A percentile compares a stretch with the other conserved stretches of the same genome.
These are phyloP conservation scores for Canis aureus DNA, from an alignment of 2,113 vertebrate species.

Conservation along the genomic window DNA sequence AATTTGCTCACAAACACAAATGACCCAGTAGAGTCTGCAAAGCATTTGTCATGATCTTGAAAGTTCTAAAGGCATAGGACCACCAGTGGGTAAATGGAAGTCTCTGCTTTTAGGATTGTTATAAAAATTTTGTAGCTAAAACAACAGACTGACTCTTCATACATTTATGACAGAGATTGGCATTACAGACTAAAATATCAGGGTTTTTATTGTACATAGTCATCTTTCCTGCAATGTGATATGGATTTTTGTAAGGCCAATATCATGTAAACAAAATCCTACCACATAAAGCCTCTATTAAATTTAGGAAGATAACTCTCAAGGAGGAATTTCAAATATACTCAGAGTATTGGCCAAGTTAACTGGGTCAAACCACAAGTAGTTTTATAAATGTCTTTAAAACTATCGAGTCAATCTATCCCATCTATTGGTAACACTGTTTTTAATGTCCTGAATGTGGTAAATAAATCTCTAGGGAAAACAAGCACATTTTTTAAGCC, in stretches of 20 bases:
- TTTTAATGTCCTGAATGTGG: conserved; percentile 32
- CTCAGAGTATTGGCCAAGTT: not conserved
- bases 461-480: conserved; percentile 42
- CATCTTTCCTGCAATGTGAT: not conserved
- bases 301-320: not conserved
- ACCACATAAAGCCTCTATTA: not conserved
- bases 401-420: not conserved
- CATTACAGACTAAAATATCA: not conserved
- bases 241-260: not conserved
- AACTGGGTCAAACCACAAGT: not conserved
- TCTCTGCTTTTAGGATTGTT: not conserved
- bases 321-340: not conserved
- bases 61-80: not conserved
- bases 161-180: not conserved
- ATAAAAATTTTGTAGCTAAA: conserved; percentile 13
- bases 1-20: conserved; percentile 21
- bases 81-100: not conserved
- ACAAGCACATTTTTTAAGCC: not conserved
- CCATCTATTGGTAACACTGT: not conserved
- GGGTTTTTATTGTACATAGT: not conserved
- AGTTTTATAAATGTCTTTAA: conserved; percentile 30
- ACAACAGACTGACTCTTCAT: not conserved
- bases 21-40: not conserved
- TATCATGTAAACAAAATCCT: not conserved
- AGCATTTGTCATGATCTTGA: not conserved